Percentiles rank a stretch among this genome's conserved stretches.
These are phyloP conservation scores for Graptemys geographica DNA, from an alignment of 2,797 vertebrate genomes.

Conservation along the genomic window DNA sequence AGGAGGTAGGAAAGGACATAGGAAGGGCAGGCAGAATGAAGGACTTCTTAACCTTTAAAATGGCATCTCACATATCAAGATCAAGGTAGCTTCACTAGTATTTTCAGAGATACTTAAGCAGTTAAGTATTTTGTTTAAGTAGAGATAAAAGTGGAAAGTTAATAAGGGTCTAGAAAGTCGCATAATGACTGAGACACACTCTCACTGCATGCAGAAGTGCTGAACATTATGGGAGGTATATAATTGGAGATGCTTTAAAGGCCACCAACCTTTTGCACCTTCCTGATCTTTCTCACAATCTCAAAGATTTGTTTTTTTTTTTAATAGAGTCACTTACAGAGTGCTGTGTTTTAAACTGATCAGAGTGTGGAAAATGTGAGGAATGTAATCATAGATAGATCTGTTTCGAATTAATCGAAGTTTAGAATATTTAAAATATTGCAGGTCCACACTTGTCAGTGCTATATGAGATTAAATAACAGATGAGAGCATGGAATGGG, in stretches of 20 bases:
- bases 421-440: neutral
- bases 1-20: conserved; percentile 1
- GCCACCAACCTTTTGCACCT: conserved; percentile 6
- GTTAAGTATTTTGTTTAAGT: neutral
- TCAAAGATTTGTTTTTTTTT: neutral
- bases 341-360: neutral
- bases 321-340: neutral
- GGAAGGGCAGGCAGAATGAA: neutral
- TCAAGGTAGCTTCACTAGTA: neutral
- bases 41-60: conserved; percentile 45
- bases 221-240: neutral
- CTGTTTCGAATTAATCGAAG: neutral
- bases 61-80: neutral
- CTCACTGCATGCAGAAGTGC: neutral
- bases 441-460: neutral
- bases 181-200: neutral
- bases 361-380: neutral
- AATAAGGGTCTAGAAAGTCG: neutral
- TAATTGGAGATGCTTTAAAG: conserved; percentile 17
- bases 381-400: neutral
- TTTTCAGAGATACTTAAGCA: neutral
- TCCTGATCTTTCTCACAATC: conserved; percentile 7
- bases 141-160: conserved; percentile 12
- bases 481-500: neutral
- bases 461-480: rapidly evolving